A percentile compares a stretch with the other conserved stretches of the same genome.
Conservation (phyloP, 2,888 invertebrate species). For the Aspidiotus destructor region DNA sequence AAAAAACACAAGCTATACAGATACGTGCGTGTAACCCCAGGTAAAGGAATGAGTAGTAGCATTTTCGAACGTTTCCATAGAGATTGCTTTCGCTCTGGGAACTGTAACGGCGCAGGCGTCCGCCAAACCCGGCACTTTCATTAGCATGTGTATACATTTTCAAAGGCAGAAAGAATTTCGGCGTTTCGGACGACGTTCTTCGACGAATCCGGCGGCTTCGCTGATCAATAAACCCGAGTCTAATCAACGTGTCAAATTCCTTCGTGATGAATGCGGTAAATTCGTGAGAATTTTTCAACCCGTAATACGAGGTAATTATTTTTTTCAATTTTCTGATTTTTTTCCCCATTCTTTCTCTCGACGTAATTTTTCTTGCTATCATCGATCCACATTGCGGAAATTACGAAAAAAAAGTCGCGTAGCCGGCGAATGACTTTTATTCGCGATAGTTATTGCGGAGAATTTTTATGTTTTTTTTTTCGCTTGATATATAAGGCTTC, state of each 20-base stretch:
- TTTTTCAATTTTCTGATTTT: too few species aligned
- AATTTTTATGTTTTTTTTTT: too few species aligned
- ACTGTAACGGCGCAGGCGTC: slow-evolving; percentile 6
- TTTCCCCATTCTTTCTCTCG: too few species aligned
- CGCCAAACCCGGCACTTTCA: background rate
- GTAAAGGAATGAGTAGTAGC: slow-evolving; percentile 12
- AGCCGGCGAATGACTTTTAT: too few species aligned
- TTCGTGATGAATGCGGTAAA: slow-evolving; percentile 2
- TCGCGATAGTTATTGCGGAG: too few species aligned
- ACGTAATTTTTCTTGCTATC: too few species aligned
- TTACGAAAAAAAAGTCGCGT: too few species aligned
- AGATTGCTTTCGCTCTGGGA: slow-evolving; percentile 16
- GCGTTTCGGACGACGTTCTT: slow-evolving; percentile 11
- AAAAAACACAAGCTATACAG: background rate
- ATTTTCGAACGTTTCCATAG: slow-evolving; percentile 16
- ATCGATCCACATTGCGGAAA: too few species aligned
- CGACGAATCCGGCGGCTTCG: slow-evolving; percentile 9
- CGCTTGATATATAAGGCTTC: too few species aligned
- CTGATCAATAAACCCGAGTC: slow-evolving; percentile 8
- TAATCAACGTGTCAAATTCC: slow-evolving; percentile 4
- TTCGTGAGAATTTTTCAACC: background rate
- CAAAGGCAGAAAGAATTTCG: slow-evolving; percentile 12
- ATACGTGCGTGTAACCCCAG: slow-evolving; percentile 1
- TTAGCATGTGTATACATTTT: slow-evolving; percentile 19
- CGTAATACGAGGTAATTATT: too few species aligned